Percentiles rank a stretch among this genome's conserved stretches.
Conservation (phyloP, 1,140 invertebrate species). For the Latrodectus geometricus region DNA sequence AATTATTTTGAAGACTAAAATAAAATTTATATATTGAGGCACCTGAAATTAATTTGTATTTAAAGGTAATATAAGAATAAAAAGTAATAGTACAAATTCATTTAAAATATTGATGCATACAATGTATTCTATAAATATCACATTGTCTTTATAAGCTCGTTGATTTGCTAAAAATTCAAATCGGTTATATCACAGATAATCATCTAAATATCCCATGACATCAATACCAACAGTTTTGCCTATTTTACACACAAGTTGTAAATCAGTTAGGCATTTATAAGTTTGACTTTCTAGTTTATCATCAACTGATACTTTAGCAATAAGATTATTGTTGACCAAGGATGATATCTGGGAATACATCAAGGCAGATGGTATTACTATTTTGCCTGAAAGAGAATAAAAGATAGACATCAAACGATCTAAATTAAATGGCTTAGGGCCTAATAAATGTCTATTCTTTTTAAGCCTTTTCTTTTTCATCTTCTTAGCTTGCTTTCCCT, state of each 20-base stretch:
- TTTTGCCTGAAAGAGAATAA: slow-evolving; percentile 87
- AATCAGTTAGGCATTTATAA: slow-evolving; percentile 55
- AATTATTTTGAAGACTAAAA: too few relatives aligned
- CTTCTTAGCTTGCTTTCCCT: slow-evolving; percentile 39
- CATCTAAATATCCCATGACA: slow-evolving; percentile 56
- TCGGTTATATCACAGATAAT: slow-evolving; percentile 33
- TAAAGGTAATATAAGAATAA: too few relatives aligned
- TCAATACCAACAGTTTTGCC: slow-evolving; percentile 45
- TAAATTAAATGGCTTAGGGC: slow-evolving; percentile 84
- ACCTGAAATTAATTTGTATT: too few relatives aligned
- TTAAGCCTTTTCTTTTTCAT: slow-evolving; percentile 67
- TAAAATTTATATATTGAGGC: too few relatives aligned
- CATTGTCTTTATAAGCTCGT: too few relatives aligned
- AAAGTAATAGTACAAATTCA: too few relatives aligned
- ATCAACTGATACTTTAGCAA: slow-evolving; percentile 14
- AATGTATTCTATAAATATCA: too few relatives aligned
- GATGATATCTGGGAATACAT: slow-evolving; percentile 69
- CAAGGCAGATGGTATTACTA: slow-evolving; percentile 85
- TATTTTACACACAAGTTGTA: slow-evolving; percentile 42
- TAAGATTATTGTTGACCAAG: slow-evolving; percentile 12
- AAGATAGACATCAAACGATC: slow-evolving; percentile 90
- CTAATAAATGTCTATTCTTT: slow-evolving; percentile 71
- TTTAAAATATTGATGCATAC: too few relatives aligned
- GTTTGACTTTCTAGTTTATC: slow-evolving; percentile 46
- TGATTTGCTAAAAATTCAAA: too few relatives aligned